Base-by-base conservation (phyloP, 2,888 invertebrate genomes). In the Hirtodrosophila histrioides region DNA sequence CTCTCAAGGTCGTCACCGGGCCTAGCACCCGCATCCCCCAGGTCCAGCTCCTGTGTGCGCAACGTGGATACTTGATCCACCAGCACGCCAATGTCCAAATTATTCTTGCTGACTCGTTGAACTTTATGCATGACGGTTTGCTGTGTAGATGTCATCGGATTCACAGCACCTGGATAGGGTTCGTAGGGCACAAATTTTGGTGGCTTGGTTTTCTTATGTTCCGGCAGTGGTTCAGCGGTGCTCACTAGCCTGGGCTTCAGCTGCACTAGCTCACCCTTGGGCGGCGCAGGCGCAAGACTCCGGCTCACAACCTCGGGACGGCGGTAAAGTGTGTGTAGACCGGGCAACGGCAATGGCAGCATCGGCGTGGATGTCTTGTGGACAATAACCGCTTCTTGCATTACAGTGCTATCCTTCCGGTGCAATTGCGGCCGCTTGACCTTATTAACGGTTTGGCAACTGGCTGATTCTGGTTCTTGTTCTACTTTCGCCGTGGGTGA, bases 141-240 rank as follows among this genome's bases (percentile, higher is more conserved):
- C 0, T 95, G 93, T 17, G 95, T 92, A 4, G 54, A 12, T 3
- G 70, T 68, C 68, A 97, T 96, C 6, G 96, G 96, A 88, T 95
- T 95, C 0, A 96, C 95, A 49, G 97, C 97, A 11, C 95, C 96
- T 86, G 96, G 95, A 88, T 97, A 97, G 0, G 97, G 97, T 88
- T 97, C 97, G 78, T 96, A 97, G 0, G 97, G 97, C 35, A 97
- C 94, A 91, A 97, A 97, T 89, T 95, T 97, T 0, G 97, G 96
- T 75, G 95, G 95, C 84, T 93, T 92, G 0, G 86, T 89, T 72
- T 90, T 91, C 37, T 90, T 91, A 48, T 90, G 89, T 17, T 90
- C 89, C 4, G 88, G 81, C 39, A 78, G 43, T 0, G 55, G 35
- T 3, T 77, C 70, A 3, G 61, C 45, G 1, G 44, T 41, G 41